These are phyloP conservation scores for Canis aureus DNA, from an alignment of 2,113 vertebrate genomes.

Conservation along the genomic window DNA sequence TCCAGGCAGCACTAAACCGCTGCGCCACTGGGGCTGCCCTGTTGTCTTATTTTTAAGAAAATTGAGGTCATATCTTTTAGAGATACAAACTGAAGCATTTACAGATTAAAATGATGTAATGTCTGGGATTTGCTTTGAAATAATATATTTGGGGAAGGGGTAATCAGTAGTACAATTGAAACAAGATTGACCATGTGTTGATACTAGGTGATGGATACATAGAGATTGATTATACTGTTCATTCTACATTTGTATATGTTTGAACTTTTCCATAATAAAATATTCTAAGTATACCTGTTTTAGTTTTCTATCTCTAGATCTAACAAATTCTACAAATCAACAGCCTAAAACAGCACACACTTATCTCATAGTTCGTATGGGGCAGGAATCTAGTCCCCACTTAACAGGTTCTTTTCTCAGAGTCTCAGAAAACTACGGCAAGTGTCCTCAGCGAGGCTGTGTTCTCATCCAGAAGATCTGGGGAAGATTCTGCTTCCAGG, in stretches of 20 bases:
- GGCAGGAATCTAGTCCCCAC: background rate
- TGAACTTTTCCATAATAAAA: constrained; percentile 47
- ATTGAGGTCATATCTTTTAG: constrained; percentile 15
- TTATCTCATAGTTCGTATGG: background rate
- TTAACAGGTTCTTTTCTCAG: background rate
- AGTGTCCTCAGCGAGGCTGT: background rate
- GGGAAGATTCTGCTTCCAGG: background rate
- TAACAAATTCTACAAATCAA: background rate
- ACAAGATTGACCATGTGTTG: background rate
- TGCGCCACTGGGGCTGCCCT: background rate
- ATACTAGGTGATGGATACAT: background rate
- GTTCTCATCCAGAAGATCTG: background rate
- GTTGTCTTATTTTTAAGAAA: constrained; percentile 9
- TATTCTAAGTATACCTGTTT: background rate
- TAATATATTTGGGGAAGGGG: background rate
- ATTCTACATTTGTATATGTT: background rate
- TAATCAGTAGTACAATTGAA: background rate
- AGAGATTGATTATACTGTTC: background rate
- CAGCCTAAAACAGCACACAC: background rate
- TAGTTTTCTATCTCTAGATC: background rate
- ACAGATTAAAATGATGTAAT: background rate
- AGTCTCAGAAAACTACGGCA: background rate
- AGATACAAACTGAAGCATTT: constrained; percentile 13
- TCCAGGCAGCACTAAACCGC: no score
- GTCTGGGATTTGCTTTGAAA: background rate